Evolutionary conservation across 2,888 invertebrate genomes (phyloP), one percentile per base, ranked within the genome.

Genomic region (Steinernema hermaphroditum): DNA sequence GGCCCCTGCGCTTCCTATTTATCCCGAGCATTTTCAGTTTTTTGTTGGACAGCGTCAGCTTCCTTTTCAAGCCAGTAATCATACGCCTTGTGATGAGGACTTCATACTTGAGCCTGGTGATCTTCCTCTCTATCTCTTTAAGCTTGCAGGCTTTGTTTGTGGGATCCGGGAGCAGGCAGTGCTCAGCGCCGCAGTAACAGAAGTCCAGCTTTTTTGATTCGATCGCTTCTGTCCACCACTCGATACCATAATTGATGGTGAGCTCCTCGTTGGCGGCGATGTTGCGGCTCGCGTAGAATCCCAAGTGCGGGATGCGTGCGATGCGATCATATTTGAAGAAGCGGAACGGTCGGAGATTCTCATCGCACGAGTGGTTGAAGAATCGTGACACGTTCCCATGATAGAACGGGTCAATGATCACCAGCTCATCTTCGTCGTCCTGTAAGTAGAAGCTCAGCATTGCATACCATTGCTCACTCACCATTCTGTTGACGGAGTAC

Each of bases 351-450:
- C 46, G n/a, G 0, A 76, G 68, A 32, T 76, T 75, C 43, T 46
- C 50, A 46, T 71, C 68, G 68, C 76, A 76, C 6, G 74, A 74
- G 69, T 76, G 76, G 71, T 76, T 76, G 69, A 76, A 72, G 72
- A 76, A 76, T 24, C 76, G 74, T 19, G 76, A 44, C n/a, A 76
- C 72, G 69, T 76, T 76, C 1, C 76, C 76, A 68, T 62, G 70
- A 24, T 49, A 29, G 22, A 62, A 69, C 32, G 76, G 76, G 68
- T 76, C 76, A 8, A 76, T 68, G 41, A 54, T 70, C 16, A 62
- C 54, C 12, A 32, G 29, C 2, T 29, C 2, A 19, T 29, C 32
- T 46, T 46, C 37, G 12, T 37, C 37, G 37, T 12, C 37, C n/a
- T n/a, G n/a, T n/a, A n/a, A n/a, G n/a, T n/a, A n/a, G n/a, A n/a